phyloP scores from a whole-genome alignment of 2,797 vertebrate genomes.

The Brachyrhaphis roseni region DNA sequence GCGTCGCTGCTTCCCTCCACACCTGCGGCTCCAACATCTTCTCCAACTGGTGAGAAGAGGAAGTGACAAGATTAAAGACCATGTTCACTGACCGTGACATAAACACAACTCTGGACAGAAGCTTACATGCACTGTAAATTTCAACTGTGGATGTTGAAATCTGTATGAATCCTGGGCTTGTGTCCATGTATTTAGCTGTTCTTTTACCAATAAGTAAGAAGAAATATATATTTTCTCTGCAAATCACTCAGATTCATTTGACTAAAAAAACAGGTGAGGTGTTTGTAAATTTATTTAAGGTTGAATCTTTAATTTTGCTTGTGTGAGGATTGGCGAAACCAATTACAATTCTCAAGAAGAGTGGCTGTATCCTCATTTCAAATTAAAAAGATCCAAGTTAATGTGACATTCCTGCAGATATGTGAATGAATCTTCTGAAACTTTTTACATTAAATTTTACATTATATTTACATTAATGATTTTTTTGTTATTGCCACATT shows the following conservation, averaged over 20 bases:
- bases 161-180: not conserved
- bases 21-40: conserved; percentile 98
- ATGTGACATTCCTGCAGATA: not conserved
- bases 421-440: not conserved
- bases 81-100: not conserved
- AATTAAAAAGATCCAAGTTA: not conserved
- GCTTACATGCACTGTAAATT: not conserved
- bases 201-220: not conserved
- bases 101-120: not conserved
- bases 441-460: too few relatives aligned
- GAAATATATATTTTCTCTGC: not conserved
- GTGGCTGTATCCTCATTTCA: not conserved
- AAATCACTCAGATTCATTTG: not conserved
- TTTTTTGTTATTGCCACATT: not conserved
- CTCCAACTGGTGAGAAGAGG: conserved; percentile 82
- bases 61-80: not conserved
- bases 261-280: not conserved
- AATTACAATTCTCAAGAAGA: not conserved
- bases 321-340: not conserved
- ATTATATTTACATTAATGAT: not conserved
- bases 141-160: not conserved
- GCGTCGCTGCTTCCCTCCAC: conserved; percentile 96
- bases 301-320: not conserved
- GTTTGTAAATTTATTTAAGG: not conserved
- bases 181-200: not conserved